phyloP scores from a whole-genome alignment of 2,113 vertebrate genomes.

The Chiloscyllium plagiosum region DNA sequence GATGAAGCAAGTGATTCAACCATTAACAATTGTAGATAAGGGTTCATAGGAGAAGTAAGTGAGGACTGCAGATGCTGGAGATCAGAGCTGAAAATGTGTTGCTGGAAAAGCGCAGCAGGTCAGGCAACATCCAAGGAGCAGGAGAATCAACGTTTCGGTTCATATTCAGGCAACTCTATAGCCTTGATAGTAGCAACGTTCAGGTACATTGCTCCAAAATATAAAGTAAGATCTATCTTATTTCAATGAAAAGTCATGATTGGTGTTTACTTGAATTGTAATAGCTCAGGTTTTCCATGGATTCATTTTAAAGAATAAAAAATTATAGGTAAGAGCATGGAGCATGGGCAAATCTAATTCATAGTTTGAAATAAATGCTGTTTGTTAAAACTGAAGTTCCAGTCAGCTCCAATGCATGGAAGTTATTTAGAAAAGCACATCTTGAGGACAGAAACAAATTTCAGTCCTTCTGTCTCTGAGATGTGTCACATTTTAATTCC shows the following conservation, averaged over 20 bases:
- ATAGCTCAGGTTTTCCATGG: not conserved
- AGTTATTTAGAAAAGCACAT: not conserved
- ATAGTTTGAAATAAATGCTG: not conserved
- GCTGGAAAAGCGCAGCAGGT: too few species aligned
- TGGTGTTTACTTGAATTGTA: not conserved
- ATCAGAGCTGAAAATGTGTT: too few species aligned
- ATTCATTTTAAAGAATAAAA: not conserved
- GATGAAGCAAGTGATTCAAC: not conserved
- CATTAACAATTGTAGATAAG: not conserved
- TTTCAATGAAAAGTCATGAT: not conserved
- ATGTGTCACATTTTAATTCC: not conserved
- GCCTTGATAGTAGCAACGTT: not conserved
- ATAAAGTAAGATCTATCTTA: too few species aligned
- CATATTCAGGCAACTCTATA: not conserved
- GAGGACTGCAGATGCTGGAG: too few species aligned
- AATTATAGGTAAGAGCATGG: not conserved
- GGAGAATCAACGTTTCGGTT: too few species aligned
- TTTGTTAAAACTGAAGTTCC: not conserved
- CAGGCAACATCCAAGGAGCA: too few species aligned
- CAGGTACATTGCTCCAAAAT: too few species aligned
- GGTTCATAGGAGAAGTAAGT: too few species aligned
- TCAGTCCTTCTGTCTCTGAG: not conserved
- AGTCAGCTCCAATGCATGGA: not conserved
- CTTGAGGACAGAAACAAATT: not conserved
- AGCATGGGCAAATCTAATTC: not conserved